Evolutionary conservation across 2,888 invertebrate genomes (phyloP).

Genomic region (Nemoura dubitans): DNA sequence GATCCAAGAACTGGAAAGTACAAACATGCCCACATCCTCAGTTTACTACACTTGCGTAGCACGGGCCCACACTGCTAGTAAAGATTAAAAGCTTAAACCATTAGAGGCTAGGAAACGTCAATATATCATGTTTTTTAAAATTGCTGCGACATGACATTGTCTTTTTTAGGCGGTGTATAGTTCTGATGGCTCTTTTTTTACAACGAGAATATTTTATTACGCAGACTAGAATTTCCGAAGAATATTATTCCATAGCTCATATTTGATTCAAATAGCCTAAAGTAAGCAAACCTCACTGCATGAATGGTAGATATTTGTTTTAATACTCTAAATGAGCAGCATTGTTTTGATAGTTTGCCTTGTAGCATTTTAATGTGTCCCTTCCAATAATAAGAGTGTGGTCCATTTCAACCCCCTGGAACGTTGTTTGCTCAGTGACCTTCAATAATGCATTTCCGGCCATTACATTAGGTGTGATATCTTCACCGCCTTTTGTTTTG

Average conservation of each 20-base stretch:
- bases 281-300: neutral
- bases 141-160: neutral
- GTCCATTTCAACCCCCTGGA: neutral
- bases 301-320: neutral
- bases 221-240: neutral
- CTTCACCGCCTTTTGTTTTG: neutral
- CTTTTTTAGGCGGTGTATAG: neutral
- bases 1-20: too few species aligned
- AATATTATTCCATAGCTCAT: neutral
- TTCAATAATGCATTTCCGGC: neutral
- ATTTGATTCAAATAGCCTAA: neutral
- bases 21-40: too few species aligned
- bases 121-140: neutral
- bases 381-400: neutral
- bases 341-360: neutral
- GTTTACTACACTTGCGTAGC: too few species aligned
- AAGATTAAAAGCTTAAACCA: neutral
- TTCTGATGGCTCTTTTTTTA: too few species aligned
- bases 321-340: neutral
- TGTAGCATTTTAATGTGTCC: neutral
- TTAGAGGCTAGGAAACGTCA: neutral
- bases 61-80: too few species aligned
- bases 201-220: neutral
- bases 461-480: neutral
- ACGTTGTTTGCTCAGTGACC: neutral